Evolutionary conservation across 2,113 vertebrate species (phyloP).

Genomic region (Mellivora capensis): DNA sequence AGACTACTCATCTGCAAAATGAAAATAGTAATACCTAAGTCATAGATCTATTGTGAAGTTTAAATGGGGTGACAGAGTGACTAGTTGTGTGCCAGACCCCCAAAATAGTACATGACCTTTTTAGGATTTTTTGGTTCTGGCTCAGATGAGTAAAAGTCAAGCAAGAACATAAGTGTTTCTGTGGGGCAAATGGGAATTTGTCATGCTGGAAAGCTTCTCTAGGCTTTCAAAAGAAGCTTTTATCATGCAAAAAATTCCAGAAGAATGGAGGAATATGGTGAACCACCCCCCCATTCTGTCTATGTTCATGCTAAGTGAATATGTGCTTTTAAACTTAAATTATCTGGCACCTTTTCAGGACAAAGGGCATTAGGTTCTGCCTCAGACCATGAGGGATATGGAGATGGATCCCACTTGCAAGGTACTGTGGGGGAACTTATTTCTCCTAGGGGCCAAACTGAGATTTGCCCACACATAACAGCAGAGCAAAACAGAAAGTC

Average conservation of each 20-base stretch:
- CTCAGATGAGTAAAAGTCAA: slow-evolving; percentile 33
- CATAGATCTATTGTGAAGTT: not conserved
- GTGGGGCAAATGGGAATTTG: slow-evolving; percentile 24
- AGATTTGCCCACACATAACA: not conserved
- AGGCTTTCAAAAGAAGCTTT: slow-evolving; percentile 40
- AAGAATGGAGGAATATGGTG: not conserved
- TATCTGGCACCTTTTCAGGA: not conserved
- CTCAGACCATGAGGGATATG: not conserved
- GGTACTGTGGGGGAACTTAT: not conserved
- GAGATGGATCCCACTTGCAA: not conserved
- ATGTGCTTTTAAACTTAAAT: not conserved
- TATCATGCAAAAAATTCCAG: not conserved
- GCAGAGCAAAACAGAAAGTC: not conserved
- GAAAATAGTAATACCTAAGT: not conserved
- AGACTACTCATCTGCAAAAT: not conserved
- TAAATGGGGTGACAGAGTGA: not conserved
- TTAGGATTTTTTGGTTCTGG: not conserved
- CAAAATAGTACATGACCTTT: not conserved
- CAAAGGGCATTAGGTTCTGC: not conserved
- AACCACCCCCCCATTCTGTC: not conserved
- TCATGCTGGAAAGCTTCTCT: slow-evolving; percentile 47
- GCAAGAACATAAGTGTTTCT: slow-evolving; percentile 39
- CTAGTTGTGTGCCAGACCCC: not conserved
- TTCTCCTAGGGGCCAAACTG: not conserved
- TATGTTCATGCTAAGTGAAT: not conserved